Base-by-base conservation (phyloP, 2,888 invertebrate genomes). In the Sinohyriopsis cumingii region DNA sequence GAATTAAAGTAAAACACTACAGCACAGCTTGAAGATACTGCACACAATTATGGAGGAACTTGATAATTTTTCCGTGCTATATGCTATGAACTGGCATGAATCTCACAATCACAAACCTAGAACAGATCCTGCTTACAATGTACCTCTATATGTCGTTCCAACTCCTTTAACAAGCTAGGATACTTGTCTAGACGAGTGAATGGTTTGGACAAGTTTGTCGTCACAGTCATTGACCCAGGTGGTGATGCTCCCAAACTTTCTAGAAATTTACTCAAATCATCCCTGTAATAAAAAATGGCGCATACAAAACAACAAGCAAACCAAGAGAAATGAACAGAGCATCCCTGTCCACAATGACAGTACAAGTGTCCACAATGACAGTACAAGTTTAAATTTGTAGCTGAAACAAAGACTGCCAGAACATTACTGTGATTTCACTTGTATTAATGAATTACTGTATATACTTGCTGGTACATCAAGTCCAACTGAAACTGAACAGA, bases 161-260 rank as follows among this genome's bases (percentile, higher is more conserved):
- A 91, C 89, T 99, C 99, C 90, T 98, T 97, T 65, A 99, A 91
- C 93, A 91, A 84, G 70, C 88, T 90, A 1, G 97, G 95, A 91
- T 99, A 99, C 90, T 97, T 97, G 85, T 98, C 97, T 72, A 99
- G 91, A 61, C 98, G 93, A 59, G 98, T 93, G 91, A 99, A 98
- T 0, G 99, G 98, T 90, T 96, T 96, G 71, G 98, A 98, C 59
- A 99, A 92, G 19, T 96, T 96, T 20, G 96, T 95, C 1, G 98
- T 97, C 74, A 99, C 91, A 15, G 96, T 95, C 84, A 98, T 92
- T 71, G 97, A 93, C 20, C 97, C 97, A 1, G 87, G 86, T n/a
- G 84, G 59, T 2, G 85, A 74, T 33, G 85, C 85, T n/a, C 89
- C 89, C 67, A 84, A 73, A 59, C 74, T 81, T 77, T 89, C 89